Evolutionary conservation across 2,797 vertebrate genomes (phyloP), one percentile per base, ranked within the genome.

Genomic region (Chrosomus eos): DNA sequence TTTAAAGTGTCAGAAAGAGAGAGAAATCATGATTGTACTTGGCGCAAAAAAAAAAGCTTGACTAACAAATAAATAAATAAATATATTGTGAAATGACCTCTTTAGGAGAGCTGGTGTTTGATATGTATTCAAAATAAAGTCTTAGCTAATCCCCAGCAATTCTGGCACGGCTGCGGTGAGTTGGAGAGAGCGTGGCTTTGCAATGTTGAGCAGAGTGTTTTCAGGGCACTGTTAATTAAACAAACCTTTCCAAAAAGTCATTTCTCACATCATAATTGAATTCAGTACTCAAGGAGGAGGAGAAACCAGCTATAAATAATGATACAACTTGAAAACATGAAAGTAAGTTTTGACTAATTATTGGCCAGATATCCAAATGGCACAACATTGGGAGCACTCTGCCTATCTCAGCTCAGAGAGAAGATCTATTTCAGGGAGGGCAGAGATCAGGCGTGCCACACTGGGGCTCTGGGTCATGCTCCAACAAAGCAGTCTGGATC

Each of bases 401-500:
- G 84, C 89, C 85, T 86, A 84, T 85, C 72, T 66, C 23, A 66
- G 31, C 21, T 83, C 16, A 16, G 23, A 83, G 55, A 11, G 21
- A 74, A 64, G 55, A 83, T 75, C 71, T 10, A 13, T 68, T 76
- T 83, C 60, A 36, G 86, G 11, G 13, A 70, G 67, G 68, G 74
- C 70, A 60, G 73, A 90, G 88, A 89, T 91, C 86, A 86, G 87
- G 85, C 78, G 33, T 73, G 70, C 60, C 38, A 85, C 88, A 88
- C 87, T 33, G 81, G 81, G 91, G 78, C 73, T 73, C 64, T 43
- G 58, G 85, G 83, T 67, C 81, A 62, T 31, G 51, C 74, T 68
- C 77, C 64, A 71, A 82, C 87, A 87, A 67, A 71, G 86, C 36
- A 83, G 82, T 79, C 21, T 67, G 84, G 91, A 90, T 93, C 88